Conservation (phyloP, 2,888 invertebrate genomes). For the Dexiosoma caninum region DNA sequence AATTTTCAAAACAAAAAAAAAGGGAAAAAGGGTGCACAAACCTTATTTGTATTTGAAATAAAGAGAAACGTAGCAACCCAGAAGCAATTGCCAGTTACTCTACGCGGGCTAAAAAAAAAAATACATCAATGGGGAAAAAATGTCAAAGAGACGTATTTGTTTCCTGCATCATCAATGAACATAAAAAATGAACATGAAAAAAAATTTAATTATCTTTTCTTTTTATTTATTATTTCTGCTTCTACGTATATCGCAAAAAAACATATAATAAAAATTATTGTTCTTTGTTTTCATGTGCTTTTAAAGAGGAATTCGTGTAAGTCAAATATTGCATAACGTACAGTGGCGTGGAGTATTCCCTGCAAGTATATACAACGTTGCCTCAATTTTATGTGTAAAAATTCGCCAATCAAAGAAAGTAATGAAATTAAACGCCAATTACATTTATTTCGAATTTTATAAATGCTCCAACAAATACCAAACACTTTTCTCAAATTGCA, state of each 20-base stretch:
- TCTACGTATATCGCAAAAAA: neutral
- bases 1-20: too few relatives aligned
- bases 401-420: too few relatives aligned
- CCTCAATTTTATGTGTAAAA: too few relatives aligned
- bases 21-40: slow-evolving; percentile 12
- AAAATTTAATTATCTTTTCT: neutral
- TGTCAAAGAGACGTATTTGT: neutral
- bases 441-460: too few relatives aligned
- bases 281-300: slow-evolving; percentile 7
- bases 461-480: too few relatives aligned
- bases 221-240: neutral
- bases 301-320: slow-evolving; percentile 13
- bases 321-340: too few relatives aligned
- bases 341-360: too few relatives aligned
- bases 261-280: slow-evolving; percentile 26
- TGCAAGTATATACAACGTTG: too few relatives aligned
- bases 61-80: slow-evolving; percentile 16
- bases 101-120: slow-evolving; percentile 13
- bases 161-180: neutral
- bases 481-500: too few relatives aligned
- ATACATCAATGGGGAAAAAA: neutral
- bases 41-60: neutral
- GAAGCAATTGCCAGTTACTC: neutral
- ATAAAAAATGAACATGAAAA: neutral
- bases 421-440: too few relatives aligned